These are phyloP conservation scores for Dasyornis broadbenti DNA, from an alignment of 2,113 vertebrate genomes.

Conservation along the genomic window DNA sequence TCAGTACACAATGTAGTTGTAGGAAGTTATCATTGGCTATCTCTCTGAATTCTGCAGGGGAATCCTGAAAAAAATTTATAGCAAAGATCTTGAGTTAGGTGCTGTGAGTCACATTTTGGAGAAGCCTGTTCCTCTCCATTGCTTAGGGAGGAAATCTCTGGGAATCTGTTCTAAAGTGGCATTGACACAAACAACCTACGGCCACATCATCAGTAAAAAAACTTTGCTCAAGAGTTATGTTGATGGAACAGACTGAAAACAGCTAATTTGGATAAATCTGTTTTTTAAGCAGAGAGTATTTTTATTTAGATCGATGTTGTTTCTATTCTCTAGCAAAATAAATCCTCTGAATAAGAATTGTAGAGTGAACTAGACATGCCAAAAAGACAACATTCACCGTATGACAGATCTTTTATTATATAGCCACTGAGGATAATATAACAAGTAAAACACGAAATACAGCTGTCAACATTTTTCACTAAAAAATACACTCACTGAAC, in stretches of 20 bases:
- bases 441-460: slow-evolving; percentile 31
- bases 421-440: not conserved
- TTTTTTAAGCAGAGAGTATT: not conserved
- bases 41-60: not conserved
- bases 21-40: not conserved
- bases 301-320: not conserved
- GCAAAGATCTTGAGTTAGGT: not conserved
- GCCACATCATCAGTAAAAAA: not conserved
- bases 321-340: not conserved
- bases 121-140: not conserved
- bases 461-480: slow-evolving; percentile 3
- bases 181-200: not conserved
- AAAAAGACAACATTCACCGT: not conserved
- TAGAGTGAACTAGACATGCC: not conserved
- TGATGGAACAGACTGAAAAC: not conserved
- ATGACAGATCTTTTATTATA: slow-evolving; percentile 18
- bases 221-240: not conserved
- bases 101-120: not conserved
- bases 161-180: accelerated
- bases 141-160: not conserved
- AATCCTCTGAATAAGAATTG: not conserved
- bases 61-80: not conserved
- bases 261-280: not conserved
- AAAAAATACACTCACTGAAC: not conserved
- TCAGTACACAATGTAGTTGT: not conserved